Base-by-base conservation (phyloP, 2,888 invertebrate species). In the Halocaridina rubra region DNA sequence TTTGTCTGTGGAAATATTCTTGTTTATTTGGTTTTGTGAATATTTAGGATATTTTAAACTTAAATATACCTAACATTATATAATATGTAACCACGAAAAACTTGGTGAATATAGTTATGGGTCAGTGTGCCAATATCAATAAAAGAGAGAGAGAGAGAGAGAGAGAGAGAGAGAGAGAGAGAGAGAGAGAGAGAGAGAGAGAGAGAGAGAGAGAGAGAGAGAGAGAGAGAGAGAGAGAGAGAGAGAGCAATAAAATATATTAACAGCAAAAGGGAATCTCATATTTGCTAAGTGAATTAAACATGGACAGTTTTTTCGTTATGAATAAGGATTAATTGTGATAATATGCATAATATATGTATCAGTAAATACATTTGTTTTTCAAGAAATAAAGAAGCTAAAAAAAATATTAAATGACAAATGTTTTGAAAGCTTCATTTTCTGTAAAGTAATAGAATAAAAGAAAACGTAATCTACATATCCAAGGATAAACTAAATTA, bases 121-220 rank as follows among this genome's bases (percentile, higher is more conserved):
- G 7, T 16, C 61, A 61, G 19, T 24, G 7, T 24, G 7, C n/a
- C 61, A n/a, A 61, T 24, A 5, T 10, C 61, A 46, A 46, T 46
- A 46, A 46, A 13, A 13, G 13, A 13, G 46, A 46, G 8, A 13
- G 13, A 13, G 13, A 22, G 30, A 69, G 33, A n/a, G 30, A 30
- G 33, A 72, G 33, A 72, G 72, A 72, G 72, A 72, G 72, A 72
- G 72, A 72, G 72, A 72, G 72, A 72, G 72, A 72, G 72, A 75
- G 53, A 46, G 75, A 75, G 75, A 75, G 57, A 53, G 57, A 75
- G 57, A 75, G 57, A 75, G 57, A 75, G 57, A 75, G 57, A 75
- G 57, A 75, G 57, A 75, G 57, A 75, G 27, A 75, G 57, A 75
- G 27, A 75, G 57, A 75, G 27, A 75, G 57, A 75, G 27, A 75